Percentiles rank a stretch among this genome's conserved stretches.
phyloP scores from a whole-genome alignment of 2,888 invertebrate species.

The Halocaridina rubra region DNA sequence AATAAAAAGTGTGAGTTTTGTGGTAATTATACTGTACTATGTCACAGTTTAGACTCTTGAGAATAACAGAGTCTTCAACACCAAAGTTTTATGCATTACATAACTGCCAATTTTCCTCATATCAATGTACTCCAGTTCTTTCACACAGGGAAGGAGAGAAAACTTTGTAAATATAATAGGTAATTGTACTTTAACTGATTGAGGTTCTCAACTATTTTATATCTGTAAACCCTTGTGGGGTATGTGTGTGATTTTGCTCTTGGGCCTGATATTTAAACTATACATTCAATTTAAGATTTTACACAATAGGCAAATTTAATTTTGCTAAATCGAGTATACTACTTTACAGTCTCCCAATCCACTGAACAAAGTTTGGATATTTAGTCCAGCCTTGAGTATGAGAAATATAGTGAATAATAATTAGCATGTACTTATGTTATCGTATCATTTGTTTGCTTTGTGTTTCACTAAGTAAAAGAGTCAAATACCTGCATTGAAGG shows the following conservation, averaged over 20 bases:
- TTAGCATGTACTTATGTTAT: no score
- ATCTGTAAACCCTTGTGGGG: no score
- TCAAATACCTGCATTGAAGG: no score
- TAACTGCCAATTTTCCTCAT: conserved; percentile 51
- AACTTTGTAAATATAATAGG: neutral
- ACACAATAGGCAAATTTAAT: neutral
- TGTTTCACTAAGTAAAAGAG: no score
- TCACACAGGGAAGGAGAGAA: conserved; percentile 2
- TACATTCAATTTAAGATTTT: neutral
- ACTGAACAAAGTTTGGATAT: no score
- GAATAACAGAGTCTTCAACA: conserved; percentile 22
- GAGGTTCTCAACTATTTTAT: neutral
- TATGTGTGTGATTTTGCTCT: no score
- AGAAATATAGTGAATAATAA: no score
- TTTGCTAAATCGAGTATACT: neutral
- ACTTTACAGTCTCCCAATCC: no score
- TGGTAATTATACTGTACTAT: neutral
- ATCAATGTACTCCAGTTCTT: conserved; percentile 36
- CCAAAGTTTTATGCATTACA: conserved; percentile 51
- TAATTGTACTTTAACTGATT: neutral
- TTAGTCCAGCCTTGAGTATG: no score
- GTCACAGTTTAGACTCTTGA: neutral
- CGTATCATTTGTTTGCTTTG: no score
- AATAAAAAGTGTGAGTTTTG: neutral
- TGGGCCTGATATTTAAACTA: no score